Base-by-base conservation (phyloP, 2,113 vertebrate genomes). In the Thomomys bottae region DNA sequence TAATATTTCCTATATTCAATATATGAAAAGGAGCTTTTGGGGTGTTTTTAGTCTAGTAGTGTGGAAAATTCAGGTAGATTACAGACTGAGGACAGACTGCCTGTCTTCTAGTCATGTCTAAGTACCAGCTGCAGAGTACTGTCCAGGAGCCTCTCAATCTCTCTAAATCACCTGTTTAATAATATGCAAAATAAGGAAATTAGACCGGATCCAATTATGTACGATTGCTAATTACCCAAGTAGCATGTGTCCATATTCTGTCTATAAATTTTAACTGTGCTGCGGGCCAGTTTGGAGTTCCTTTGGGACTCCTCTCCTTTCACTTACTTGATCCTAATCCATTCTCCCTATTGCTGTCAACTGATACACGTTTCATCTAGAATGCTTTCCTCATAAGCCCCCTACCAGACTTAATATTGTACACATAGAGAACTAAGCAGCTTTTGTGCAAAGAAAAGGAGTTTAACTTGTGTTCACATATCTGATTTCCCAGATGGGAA, bases 401-500 rank as follows among this genome's bases (percentile, higher is more conserved):
- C 40, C 38, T 81, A 49, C 32, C 32, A 93, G 38, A 40, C 67
- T 91, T 88, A 87, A 85, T 82, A 94, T 88, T 92, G 89, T 94
- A 84, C 17, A 49, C 64, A 54, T 59, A 36, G 70, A 94, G 61
- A 93, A 70, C 12, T 12, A 92, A 92, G 26, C 36, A 89, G 45
- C 21, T 38, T 92, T 89, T 88, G 24, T 72, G 42, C 32, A 77
- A 87, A 90, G 38, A 86, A 81, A 88, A 83, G 71, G 40, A 89
- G 34, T 40, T 82, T 80, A 57, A 72, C 75, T 90, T 94, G 30
- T 89, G 84, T 82, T 87, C 70, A 87, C 91, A 87, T 66, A 68
- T 67, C 38, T 92, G n/a, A 42, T 89, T 93, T 94, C 87, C 71
- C 71, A 85, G 71, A 93, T 80, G 72, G 73, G 72, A 92, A 89